Base-by-base conservation (phyloP, 2,797 vertebrate species). In the Brachyrhaphis roseni region DNA sequence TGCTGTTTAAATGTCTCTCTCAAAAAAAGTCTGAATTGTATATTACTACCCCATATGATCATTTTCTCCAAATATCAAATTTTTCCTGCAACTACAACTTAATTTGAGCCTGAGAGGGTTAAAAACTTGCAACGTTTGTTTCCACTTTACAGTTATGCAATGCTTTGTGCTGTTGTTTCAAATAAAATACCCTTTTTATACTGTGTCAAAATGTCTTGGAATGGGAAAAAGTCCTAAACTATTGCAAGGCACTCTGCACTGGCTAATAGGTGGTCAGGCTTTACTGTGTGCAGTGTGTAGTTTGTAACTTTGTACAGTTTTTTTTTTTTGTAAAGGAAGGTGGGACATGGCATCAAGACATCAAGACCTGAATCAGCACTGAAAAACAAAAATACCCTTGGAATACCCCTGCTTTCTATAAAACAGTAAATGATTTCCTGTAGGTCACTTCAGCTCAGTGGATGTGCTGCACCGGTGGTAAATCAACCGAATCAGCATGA, bases 401-500 rank as follows among this genome's bases (percentile, higher is more conserved):
- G 66, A 13, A 31, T 39, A 23, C 36, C 31, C 64, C 34, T 62
- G 59, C 31, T 34, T 62, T 62, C 34, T 43, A 59, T 4, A 73
- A 78, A 47, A 49, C 31, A 13, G 72, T 34, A 34, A 15, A 23
- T 59, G 41, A 59, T 36, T 78, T 47, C 18, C 13, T 28, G 5
- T 11, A 49, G 34, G 45, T 31, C 31, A 79, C 5, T 28, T 57
- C 55, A 57, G 55, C 55, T 57, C 8, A 41, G 13, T 10, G 53
- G 53, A 10, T n/a, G 3, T 57, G 26, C 36, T 31, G 34, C 39
- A 39, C 1, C 10, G 34, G 41, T 36, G 11, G 23, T n/a, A 43
- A 71, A 53, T 74, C 47, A 76, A 49, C 26, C 18, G 49, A 71
- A 53, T 74, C 72, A 76, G 51, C 26, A 28, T 51, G 15, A 49